Evolutionary conservation across 2,888 invertebrate genomes (phyloP).

Genomic region (Heliconius hortense): DNA sequence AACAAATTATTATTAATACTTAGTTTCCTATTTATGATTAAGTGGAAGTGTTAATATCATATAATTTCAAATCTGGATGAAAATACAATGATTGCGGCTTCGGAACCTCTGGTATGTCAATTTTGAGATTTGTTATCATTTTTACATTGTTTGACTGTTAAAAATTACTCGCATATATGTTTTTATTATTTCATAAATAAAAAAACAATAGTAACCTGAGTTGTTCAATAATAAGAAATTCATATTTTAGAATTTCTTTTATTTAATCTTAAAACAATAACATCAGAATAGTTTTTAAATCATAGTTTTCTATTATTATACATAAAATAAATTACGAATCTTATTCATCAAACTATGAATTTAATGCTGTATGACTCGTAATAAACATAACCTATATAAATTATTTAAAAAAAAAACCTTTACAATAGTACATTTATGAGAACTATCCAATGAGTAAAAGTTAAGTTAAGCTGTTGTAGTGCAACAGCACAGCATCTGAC

Average conservation of each 20-base stretch:
- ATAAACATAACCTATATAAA: not conserved
- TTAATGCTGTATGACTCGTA: not conserved
- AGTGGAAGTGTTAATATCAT: constrained; percentile 51
- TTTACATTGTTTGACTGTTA: constrained; percentile 16
- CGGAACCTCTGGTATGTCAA: constrained; percentile 89
- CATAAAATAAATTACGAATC: not conserved
- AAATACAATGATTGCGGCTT: constrained; percentile 94
- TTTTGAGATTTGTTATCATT: constrained; percentile 42
- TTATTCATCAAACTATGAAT: not conserved
- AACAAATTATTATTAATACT: not conserved
- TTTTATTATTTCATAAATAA: not conserved
- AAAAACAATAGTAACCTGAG: not conserved
- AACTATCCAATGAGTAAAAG: no score
- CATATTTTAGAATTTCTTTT: no score
- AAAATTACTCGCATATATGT: not conserved
- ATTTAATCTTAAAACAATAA: not conserved
- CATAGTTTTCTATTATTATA: not conserved
- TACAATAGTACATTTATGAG: no score
- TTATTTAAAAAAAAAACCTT: no score
- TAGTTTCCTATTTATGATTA: constrained; percentile 47
- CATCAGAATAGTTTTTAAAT: not conserved
- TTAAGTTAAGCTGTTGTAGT: no score
- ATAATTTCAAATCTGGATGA: constrained; percentile 92
- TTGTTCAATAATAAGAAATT: not conserved
- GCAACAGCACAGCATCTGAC: no score